Conservation (phyloP, 2,113 vertebrate genomes). For the Platichthys flesus region DNA sequence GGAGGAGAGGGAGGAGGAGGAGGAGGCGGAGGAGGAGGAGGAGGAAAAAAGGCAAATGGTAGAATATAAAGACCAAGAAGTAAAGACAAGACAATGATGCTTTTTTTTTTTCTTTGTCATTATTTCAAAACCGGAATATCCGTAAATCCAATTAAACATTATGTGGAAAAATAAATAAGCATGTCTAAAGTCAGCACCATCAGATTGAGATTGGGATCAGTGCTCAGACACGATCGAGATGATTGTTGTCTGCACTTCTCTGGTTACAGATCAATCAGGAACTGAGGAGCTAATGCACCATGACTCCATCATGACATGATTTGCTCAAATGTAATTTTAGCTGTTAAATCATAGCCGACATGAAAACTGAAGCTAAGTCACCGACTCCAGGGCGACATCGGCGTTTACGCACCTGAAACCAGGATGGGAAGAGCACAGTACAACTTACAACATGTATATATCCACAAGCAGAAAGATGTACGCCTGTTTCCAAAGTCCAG, state of each 20-base stretch:
- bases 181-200: background rate
- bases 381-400: background rate
- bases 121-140: too few relatives aligned
- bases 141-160: too few relatives aligned
- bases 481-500: background rate
- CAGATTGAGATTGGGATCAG: background rate
- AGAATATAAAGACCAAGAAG: background rate
- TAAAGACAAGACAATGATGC: too few relatives aligned
- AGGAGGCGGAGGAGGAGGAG: background rate
- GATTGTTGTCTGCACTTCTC: slow-evolving; percentile 1
- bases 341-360: background rate
- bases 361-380: background rate
- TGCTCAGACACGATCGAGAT: background rate
- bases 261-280: background rate
- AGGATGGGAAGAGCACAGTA: too few relatives aligned
- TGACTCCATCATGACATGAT: slow-evolving; percentile 3
- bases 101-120: too few relatives aligned
- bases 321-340: slow-evolving; percentile 7
- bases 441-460: too few relatives aligned
- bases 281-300: slow-evolving; percentile 4
- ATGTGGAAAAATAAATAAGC: background rate
- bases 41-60: background rate
- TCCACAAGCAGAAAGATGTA: background rate
- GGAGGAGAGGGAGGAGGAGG: background rate
- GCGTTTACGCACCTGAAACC: too few relatives aligned